These are phyloP conservation scores for Hydrotaea diabolus DNA, from an alignment of 2,888 invertebrate species.

Conservation along the genomic window DNA sequence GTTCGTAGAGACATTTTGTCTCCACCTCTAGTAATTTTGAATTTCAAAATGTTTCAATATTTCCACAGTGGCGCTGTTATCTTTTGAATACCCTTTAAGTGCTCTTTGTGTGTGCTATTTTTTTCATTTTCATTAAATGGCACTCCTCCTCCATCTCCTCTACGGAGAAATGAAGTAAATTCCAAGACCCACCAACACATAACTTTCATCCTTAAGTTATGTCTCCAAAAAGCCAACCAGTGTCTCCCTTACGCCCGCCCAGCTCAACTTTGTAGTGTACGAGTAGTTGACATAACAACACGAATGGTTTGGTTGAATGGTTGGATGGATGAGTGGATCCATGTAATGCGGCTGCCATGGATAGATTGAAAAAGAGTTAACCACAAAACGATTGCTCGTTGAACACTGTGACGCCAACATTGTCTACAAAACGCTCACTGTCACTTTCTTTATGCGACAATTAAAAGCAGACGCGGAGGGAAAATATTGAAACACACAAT, in stretches of 20 bases:
- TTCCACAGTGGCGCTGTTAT: background rate
- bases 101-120: background rate
- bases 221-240: background rate
- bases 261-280: no score
- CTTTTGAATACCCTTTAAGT: background rate
- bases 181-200: slow-evolving; percentile 16
- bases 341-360: background rate
- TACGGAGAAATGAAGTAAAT: background rate
- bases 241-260: background rate
- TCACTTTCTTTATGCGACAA: slow-evolving; percentile 27
- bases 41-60: slow-evolving; percentile 9
- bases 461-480: slow-evolving; percentile 11
- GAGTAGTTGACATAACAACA: slow-evolving; percentile 6
- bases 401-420: background rate
- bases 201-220: slow-evolving; percentile 32
- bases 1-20: background rate
- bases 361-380: slow-evolving; percentile 31
- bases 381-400: background rate
- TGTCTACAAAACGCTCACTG: background rate
- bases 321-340: background rate
- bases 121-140: slow-evolving; percentile 14
- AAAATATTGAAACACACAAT: no score
- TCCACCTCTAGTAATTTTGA: background rate
- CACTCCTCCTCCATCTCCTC: background rate
- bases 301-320: background rate